Base-by-base conservation (phyloP, 1,140 invertebrate genomes). In the Kradibia gibbosae region DNA sequence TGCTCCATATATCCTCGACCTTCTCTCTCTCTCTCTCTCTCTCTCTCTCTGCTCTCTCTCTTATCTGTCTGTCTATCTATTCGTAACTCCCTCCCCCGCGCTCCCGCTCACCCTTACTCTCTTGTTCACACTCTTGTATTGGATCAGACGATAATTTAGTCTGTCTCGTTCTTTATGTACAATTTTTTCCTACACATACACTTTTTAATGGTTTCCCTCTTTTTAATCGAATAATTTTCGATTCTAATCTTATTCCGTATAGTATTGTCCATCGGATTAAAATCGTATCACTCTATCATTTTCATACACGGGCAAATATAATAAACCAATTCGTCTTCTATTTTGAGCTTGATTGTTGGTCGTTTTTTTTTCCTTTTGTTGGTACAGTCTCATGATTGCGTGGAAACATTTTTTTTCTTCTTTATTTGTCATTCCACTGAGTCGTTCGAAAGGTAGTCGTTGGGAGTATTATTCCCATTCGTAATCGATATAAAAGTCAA, bases 21-120 rank as follows among this genome's bases (percentile, higher is more conserved):
- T 15, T 74, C 53, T 75, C 53, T 57, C 36, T 74, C 31, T 55
- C 36, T 48, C 67, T 71, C n/a, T 48, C 67, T 71, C n/a, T 71
- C n/a, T 13, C 13, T 45, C 13, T 45, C 5, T 25, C n/a, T 25
- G 8, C 11, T 62, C 7, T 62, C n/a, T 11, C 25, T 28, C 25
- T 60, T n/a, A 25, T 25, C 0, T 2, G 0, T 60, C 25, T 60
- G n/a, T 75, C 53, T 75, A 50, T 75, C 36, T 74, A 17, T 74
- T 31, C n/a, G 1, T 75, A 34, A 57, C 73, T 75, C 36, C 57
- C 31, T 74, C 3, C 36, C 60, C 36, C 60, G 11, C 60, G 5
- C 31, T 65, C 31, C 36, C 4, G 34, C 34, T 36, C 60, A 20
- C 62, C 42, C 3, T 67, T 34, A 4, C 31, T 65, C 5, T 65